These are phyloP conservation scores for Metopolophium dirhodum DNA, from an alignment of 1,140 invertebrate species.

Conservation along the genomic window DNA sequence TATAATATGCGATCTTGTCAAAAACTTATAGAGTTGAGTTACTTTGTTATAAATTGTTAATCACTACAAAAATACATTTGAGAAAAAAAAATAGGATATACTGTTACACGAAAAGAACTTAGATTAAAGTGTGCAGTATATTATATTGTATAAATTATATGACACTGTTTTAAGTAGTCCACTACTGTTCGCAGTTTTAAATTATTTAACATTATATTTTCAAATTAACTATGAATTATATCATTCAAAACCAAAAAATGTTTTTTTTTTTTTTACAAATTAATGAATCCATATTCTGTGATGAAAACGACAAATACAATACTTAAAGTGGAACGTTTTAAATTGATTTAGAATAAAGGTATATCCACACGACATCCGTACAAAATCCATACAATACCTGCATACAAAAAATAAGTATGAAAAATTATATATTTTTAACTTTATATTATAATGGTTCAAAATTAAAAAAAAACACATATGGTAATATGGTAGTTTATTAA, in stretches of 20 bases:
- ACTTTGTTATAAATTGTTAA: slow-evolving; percentile 29
- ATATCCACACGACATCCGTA: neutral
- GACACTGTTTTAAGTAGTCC: neutral
- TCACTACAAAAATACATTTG: slow-evolving; percentile 3
- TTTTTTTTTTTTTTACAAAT: neutral
- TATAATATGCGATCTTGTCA: slow-evolving; percentile 9
- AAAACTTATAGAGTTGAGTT: neutral
- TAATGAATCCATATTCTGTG: neutral
- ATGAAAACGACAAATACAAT: neutral
- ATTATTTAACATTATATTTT: neutral
- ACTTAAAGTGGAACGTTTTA: neutral
- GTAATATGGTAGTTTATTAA: too few relatives aligned
- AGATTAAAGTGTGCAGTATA: neutral
- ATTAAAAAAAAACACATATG: neutral
- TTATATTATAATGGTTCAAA: neutral
- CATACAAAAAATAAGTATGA: neutral
- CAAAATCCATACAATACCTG: neutral
- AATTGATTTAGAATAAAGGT: neutral
- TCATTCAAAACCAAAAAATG: neutral
- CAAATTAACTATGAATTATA: neutral
- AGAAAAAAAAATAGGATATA: neutral
- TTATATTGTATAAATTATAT: neutral
- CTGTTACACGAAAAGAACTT: neutral
- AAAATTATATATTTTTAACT: neutral
- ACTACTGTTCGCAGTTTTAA: neutral